Evolutionary conservation across 2,113 vertebrate genomes (phyloP).

Genomic region (Gavialis gangeticus): DNA sequence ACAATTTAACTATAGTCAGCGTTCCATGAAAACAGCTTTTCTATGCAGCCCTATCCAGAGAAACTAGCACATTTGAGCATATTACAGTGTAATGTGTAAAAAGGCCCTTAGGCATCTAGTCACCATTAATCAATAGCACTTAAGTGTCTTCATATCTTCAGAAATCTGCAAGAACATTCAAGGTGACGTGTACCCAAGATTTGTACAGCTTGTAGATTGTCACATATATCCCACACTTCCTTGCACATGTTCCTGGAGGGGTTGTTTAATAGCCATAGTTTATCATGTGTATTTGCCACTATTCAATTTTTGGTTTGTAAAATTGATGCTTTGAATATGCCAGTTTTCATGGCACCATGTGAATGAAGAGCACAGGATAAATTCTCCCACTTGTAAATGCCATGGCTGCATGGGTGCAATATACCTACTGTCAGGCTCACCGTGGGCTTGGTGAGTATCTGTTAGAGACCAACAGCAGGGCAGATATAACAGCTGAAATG

Average conservation of each 20-base stretch:
- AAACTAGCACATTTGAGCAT: accelerated
- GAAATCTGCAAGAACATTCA: accelerated
- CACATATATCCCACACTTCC: background rate
- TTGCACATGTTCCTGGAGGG: background rate
- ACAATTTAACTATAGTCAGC: background rate
- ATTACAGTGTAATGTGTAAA: no score
- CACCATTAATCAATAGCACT: no score
- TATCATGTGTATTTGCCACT: background rate
- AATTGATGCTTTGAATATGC: no score
- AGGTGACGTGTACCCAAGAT: background rate
- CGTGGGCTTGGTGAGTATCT: background rate
- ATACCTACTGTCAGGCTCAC: no score
- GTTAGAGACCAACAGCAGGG: background rate
- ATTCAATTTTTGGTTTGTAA: background rate
- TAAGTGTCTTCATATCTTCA: no score
- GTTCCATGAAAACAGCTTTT: background rate
- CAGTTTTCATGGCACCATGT: no score
- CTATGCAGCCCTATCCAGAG: background rate
- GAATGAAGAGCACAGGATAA: no score
- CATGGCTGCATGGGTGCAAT: no score
- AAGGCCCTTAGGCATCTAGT: no score
- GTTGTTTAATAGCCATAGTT: background rate
- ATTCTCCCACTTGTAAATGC: no score
- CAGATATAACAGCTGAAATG: no score
- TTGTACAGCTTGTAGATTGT: background rate